These are phyloP conservation scores for Meloidogyne chitwoodi DNA, from an alignment of 1,140 invertebrate genomes.

Conservation along the genomic window DNA sequence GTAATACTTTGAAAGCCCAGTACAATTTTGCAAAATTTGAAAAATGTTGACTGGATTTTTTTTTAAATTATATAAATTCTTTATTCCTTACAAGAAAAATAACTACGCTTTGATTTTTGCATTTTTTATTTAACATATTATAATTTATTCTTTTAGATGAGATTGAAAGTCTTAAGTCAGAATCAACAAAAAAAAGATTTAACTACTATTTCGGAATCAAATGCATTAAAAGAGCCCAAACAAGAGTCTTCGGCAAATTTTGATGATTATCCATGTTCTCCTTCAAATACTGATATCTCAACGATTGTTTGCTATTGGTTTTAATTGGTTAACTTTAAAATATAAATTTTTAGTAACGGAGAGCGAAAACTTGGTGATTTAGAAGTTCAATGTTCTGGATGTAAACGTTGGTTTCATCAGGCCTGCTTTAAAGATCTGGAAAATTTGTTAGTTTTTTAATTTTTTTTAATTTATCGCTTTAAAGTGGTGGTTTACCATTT, in stretches of 20 bases:
- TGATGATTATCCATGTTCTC: background rate
- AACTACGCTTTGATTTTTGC: too few species aligned
- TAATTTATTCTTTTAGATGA: background rate
- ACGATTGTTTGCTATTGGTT: background rate
- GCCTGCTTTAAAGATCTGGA: constrained; percentile 49
- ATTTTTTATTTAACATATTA: background rate
- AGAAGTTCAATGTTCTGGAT: constrained; percentile 48
- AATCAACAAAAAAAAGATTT: background rate
- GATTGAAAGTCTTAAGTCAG: background rate
- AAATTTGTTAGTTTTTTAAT: constrained; percentile 50
- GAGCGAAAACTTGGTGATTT: constrained; percentile 42
- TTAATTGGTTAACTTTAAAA: background rate
- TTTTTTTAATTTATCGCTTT: background rate
- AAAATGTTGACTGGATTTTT: too few species aligned
- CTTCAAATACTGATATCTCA: background rate
- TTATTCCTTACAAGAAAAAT: too few species aligned
- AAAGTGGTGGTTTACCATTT: constrained; percentile 71
- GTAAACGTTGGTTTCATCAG: constrained; percentile 53
- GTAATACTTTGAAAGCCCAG: too few species aligned
- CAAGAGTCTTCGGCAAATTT: background rate
- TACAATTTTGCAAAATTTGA: too few species aligned
- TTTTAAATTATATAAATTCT: too few species aligned
- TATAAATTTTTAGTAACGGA: constrained; percentile 46
- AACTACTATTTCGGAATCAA: background rate
- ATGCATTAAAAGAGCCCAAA: background rate